Evolutionary conservation across 2,797 vertebrate species (phyloP), one percentile per base, ranked within the genome.

Genomic region (Myiotriccus ornatus): DNA sequence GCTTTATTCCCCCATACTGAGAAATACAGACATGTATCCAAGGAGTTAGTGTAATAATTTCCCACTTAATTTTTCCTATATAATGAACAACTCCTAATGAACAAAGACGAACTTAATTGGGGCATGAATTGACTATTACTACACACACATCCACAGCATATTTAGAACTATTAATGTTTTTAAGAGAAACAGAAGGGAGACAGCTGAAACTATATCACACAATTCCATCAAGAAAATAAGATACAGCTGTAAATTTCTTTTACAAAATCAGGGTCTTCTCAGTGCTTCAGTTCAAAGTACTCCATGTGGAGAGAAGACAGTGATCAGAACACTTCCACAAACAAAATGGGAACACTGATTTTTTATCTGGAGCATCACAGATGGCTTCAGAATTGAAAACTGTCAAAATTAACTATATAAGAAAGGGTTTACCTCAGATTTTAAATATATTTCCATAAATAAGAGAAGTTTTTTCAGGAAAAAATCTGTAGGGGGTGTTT

Each of bases 361-460:
- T 82, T 89, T 85, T 60, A 75, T 87, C 89, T 77, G 47, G 59
- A 96, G 65, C 62, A 92, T 39, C 46, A 77, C n/a, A 75, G 64
- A 74, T 24, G 7, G 62, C 89, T 92, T 82, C 75, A 89, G 60
- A 92, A 85, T 27, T 68, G 59, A 85, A 89, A 93, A 85, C 56
- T 64, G 39, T 60, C 67, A 39, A 79, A 84, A 28, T 83, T 87
- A 89, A 73, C 62, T 56, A 59, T 22, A 14, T 24, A 82, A 80
- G 37, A 92, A 78, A 57, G 28, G 27, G 10, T 68, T 90, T 84
- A 91, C 9, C 34, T 6, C 47, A 74, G 49, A 92, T 91, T 92
- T 92, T 84, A 93, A 74, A 90, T 52, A 32, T 37, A 50, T 83
- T 95, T 87, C 60, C 68, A 80, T 57, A 90, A 77, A 77, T 53